Evolutionary conservation across 2,888 invertebrate genomes (phyloP), one percentile per base, ranked within the genome.

Genomic region (Eucera pruinosa): DNA sequence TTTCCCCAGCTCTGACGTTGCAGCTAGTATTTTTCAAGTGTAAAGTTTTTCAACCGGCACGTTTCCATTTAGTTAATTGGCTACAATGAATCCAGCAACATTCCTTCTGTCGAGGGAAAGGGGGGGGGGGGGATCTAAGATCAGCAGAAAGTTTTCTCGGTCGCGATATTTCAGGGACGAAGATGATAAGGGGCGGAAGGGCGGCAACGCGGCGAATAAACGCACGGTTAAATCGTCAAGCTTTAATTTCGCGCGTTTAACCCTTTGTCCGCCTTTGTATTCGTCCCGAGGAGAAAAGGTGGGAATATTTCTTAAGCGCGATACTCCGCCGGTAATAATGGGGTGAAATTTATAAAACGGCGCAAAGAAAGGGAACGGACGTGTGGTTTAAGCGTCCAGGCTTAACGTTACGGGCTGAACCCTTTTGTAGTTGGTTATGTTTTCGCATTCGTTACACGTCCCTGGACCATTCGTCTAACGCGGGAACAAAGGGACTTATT

Each of bases 241-340:
- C 43, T 77, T 78, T 68, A 77, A 77, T 78, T 77, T 77, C 68
- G 60, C 78, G 55, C 57, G n/a, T 78, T 68, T 48, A 68, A 62
- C 69, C 78, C 60, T 76, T 77, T 76, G 78, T 67, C 0, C 20
- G 41, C 41, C 78, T 77, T 77, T 77, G 69, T 77, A 20, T 23
- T 50, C 57, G 55, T 20, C 33, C 50, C 9, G 62, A 52, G 57
- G 78, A 78, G 64, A 77, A 77, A 77, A 50, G 41, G 57, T 39
- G 61, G 69, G 50, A 78, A 77, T 77, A 69, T 78, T 78, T 78
- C 77, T 78, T 77, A 65, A 69, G n/a, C 69, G 78, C 62, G 77
- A 77, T 77, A 78, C 69, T 69, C 43, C 47, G 45, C 48, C 57
- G 45, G 58, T 68, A 60, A 78, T 77, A 77, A 77, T 77, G 69